Evolutionary conservation across 1,140 invertebrate species (phyloP).

Genomic region (Megathymus violae): DNA sequence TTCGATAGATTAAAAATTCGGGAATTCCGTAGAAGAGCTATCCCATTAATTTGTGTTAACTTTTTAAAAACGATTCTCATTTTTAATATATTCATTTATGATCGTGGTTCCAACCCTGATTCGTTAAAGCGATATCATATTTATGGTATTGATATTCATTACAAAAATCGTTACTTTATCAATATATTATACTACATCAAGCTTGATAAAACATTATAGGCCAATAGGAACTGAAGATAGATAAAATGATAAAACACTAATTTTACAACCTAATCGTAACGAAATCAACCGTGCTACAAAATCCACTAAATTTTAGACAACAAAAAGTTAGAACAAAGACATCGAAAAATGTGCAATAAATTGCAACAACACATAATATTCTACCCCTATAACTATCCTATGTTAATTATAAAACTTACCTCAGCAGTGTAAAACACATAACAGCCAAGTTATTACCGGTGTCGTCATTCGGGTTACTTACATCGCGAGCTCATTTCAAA

Average conservation of each 20-base stretch:
- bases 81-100: slow-evolving; percentile 61
- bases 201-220: slow-evolving; percentile 73
- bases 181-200: slow-evolving; percentile 60
- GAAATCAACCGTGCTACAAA: slow-evolving; percentile 48
- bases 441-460: slow-evolving; percentile 57
- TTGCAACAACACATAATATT: slow-evolving; percentile 52
- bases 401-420: slow-evolving; percentile 69
- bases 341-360: slow-evolving; percentile 48
- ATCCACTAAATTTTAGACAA: slow-evolving; percentile 37
- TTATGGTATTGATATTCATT: slow-evolving; percentile 67
- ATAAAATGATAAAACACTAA: slow-evolving; percentile 55
- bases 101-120: slow-evolving; percentile 78
- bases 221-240: slow-evolving; percentile 75
- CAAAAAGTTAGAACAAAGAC: slow-evolving; percentile 43
- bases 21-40: slow-evolving; percentile 59
- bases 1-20: slow-evolving; percentile 31
- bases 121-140: slow-evolving; percentile 76
- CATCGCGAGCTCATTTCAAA: neutral
- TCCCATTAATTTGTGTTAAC: slow-evolving; percentile 50
- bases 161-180: slow-evolving; percentile 56
- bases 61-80: slow-evolving; percentile 52
- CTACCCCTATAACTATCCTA: slow-evolving; percentile 66
- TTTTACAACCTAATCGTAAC: slow-evolving; percentile 47
- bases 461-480: slow-evolving; percentile 27
- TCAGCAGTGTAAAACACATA: slow-evolving; percentile 54